phyloP scores from a whole-genome alignment of 2,113 vertebrate species.

The Quiscalus mexicanus region DNA sequence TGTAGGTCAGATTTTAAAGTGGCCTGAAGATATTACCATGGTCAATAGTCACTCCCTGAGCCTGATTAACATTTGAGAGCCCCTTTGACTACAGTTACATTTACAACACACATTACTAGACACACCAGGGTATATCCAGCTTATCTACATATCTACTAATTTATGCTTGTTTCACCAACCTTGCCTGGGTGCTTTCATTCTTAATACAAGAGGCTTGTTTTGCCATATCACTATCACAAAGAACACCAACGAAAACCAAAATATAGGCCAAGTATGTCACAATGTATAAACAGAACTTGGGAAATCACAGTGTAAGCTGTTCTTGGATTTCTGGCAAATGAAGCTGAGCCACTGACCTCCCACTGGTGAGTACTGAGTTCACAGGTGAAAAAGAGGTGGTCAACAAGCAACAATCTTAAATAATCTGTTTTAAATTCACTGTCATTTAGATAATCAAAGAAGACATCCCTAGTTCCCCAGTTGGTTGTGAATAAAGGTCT shows the following conservation, averaged over 20 bases:
- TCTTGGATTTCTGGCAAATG: neutral
- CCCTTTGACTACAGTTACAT: neutral
- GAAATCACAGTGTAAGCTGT: neutral
- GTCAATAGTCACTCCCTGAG: neutral
- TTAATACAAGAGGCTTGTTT: neutral
- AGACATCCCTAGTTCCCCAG: neutral
- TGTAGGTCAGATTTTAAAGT: neutral
- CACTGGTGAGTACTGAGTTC: neutral
- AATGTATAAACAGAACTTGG: neutral
- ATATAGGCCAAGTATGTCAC: neutral
- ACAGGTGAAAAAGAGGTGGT: neutral
- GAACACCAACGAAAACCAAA: neutral
- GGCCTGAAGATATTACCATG: neutral
- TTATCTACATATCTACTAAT: neutral
- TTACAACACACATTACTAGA: neutral
- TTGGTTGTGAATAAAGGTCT: neutral
- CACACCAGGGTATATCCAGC: neutral
- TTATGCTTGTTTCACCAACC: neutral
- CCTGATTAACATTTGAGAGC: neutral
- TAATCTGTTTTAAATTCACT: neutral
- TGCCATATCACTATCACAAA: neutral
- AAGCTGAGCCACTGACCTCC: neutral
- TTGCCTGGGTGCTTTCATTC: neutral
- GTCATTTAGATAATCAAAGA: neutral
- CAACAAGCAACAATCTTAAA: no score